Base-by-base conservation (phyloP, 2,113 vertebrate species). In the Menura novaehollandiae region DNA sequence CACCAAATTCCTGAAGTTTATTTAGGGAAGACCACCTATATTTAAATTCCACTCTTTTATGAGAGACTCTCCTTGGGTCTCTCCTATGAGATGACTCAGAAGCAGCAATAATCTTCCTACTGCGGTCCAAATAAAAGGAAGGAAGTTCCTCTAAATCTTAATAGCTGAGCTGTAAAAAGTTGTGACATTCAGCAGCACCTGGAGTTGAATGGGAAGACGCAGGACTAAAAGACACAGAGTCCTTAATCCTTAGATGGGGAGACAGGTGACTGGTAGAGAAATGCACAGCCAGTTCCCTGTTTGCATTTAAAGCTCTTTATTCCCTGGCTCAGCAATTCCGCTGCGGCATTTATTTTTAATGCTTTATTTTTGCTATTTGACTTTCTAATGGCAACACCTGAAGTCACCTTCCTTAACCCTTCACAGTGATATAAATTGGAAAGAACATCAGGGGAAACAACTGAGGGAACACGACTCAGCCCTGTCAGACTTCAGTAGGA, bases 321-420 rank as follows among this genome's bases (percentile, higher is more conserved):
- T 95, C 91, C 66, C 88, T 86, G 89, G 64, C 84, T 97, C 96
- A 97, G 96, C 96, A 95, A 15, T 81, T 96, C 92, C 0, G 0
- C 66, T 23, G 13, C 37, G 4, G 67, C 74, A 44, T 91, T 94
- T 88, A 78, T 84, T 94, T 96, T 93, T 92, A 91, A 92, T 90
- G 83, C 68, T 93, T 94, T 82, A 85, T 72, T 88, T 92, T 64
- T 67, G 68, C 59, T 77, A 81, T 83, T 93, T 93, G 92, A 92
- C 88, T 92, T 96, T 93, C 76, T 69, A 89, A 91, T 85, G 72
- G 56, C 62, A 91, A 43, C 63, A 89, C 84, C 83, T 91, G 89
- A 95, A 93, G 78, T 88, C 89, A 96, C 92, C 92, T 94, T 96
- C 92, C 76, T 88, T 92, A 96, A 96, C 85, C 41, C 68, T 90